Evolutionary conservation across 1,140 invertebrate species (phyloP).

Genomic region (Rhopalosiphum padi): DNA sequence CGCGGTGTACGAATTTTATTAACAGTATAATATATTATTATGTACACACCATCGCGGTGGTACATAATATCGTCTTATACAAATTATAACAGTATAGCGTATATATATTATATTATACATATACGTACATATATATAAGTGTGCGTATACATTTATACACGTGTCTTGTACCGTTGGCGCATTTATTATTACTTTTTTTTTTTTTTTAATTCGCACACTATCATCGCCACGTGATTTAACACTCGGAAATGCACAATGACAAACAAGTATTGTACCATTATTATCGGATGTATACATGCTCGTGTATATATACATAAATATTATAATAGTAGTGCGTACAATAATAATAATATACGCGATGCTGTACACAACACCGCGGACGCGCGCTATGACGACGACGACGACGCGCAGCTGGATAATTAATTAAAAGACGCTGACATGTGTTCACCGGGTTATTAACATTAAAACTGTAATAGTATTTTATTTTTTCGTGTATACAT

Average conservation of each 20-base stretch:
- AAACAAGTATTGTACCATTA: conserved; percentile 29
- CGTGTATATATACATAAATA: not conserved
- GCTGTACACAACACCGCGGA: not conserved
- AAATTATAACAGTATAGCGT: not conserved
- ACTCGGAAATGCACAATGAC: conserved; percentile 31
- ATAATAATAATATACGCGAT: not conserved
- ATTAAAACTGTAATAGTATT: conserved; percentile 21
- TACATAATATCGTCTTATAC: not conserved
- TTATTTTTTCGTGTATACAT: not conserved
- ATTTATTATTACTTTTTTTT: not conserved
- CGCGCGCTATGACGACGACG: not conserved
- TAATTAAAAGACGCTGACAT: conserved; percentile 47
- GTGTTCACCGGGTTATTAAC: conserved; percentile 44
- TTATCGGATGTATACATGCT: not conserved
- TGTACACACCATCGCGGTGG: not conserved
- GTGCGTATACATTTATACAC: not conserved
- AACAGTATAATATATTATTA: not conserved
- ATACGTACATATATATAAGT: not conserved
- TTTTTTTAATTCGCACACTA: conserved; percentile 12
- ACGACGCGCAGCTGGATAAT: conserved; percentile 44
- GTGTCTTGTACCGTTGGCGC: not conserved
- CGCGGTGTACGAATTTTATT: not conserved
- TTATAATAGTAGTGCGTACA: conserved; percentile 8
- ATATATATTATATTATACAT: too few species aligned
- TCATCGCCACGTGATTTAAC: conserved; percentile 15